Percentiles rank a stretch among this genome's conserved stretches.
These are phyloP conservation scores for Nesospiza acunhae DNA, from an alignment of 2,113 vertebrate species.

Conservation along the genomic window DNA sequence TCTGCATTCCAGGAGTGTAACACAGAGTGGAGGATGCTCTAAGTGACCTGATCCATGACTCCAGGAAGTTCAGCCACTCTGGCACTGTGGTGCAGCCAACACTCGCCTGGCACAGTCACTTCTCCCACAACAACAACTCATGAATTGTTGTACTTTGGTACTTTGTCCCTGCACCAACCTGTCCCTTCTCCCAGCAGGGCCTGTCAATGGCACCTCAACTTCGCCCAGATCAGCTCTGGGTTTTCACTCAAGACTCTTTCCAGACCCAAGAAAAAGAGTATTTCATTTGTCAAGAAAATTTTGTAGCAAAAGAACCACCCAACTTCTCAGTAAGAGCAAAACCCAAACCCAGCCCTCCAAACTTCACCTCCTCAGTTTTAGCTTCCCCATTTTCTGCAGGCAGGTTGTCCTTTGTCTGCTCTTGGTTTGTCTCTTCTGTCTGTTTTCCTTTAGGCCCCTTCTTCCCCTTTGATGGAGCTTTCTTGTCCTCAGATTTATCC, in stretches of 20 bases:
- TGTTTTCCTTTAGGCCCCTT: constrained; percentile 86
- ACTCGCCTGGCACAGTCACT: background rate
- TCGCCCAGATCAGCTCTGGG: background rate
- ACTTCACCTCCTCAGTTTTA: constrained; percentile 84
- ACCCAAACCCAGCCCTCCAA: background rate
- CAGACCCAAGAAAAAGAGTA: background rate
- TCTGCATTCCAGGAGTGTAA: background rate
- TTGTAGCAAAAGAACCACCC: background rate
- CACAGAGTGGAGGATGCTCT: background rate
- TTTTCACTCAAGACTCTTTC: background rate
- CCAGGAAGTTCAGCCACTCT: background rate
- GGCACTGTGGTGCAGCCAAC: background rate
- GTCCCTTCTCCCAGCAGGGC: background rate
- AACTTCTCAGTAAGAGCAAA: background rate
- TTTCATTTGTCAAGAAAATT: background rate
- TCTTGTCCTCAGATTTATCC: constrained; percentile 80
- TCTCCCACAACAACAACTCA: background rate
- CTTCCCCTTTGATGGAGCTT: constrained; percentile 79
- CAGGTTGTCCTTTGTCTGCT: constrained; percentile 79
- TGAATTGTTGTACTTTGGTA: background rate
- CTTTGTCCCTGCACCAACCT: background rate
- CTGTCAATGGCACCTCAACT: background rate
- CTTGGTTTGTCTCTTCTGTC: constrained; percentile 78
- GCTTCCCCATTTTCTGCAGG: constrained; percentile 90
- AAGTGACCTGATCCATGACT: background rate